phyloP scores from a whole-genome alignment of 1,140 invertebrate genomes.

The Apocrypta bakeri region DNA sequence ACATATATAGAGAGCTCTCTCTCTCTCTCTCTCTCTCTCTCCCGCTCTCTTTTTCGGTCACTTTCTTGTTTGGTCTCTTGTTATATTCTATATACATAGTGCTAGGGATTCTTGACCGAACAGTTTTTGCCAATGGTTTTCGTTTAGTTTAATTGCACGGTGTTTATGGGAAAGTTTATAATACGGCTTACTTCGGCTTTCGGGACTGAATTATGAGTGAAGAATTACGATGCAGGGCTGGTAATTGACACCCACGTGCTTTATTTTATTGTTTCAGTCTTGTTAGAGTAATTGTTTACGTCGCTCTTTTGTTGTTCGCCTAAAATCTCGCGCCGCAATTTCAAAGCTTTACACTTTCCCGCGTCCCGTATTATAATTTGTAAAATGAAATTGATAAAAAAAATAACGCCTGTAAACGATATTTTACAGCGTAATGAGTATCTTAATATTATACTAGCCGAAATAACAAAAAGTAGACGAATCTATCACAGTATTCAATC shows the following conservation, averaged over 20 bases:
- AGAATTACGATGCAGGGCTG: background rate
- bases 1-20: background rate
- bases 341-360: no score
- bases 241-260: background rate
- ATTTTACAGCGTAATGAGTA: no score
- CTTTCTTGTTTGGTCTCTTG: background rate
- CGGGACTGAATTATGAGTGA: background rate
- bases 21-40: slow-evolving; percentile 9
- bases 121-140: slow-evolving; percentile 14
- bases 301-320: background rate
- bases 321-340: background rate
- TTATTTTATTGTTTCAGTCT: background rate
- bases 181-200: background rate
- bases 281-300: background rate
- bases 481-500: no score
- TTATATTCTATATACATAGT: background rate
- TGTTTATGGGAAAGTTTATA: slow-evolving; percentile 9
- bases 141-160: slow-evolving; percentile 34
- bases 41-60: background rate
- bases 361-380: no score
- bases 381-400: no score
- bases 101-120: background rate
- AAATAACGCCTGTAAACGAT: no score
- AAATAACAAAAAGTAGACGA: no score
- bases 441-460: no score